These are phyloP conservation scores for Rhabdomys dilectus DNA, from an alignment of 2,113 vertebrate genomes.

Conservation along the genomic window DNA sequence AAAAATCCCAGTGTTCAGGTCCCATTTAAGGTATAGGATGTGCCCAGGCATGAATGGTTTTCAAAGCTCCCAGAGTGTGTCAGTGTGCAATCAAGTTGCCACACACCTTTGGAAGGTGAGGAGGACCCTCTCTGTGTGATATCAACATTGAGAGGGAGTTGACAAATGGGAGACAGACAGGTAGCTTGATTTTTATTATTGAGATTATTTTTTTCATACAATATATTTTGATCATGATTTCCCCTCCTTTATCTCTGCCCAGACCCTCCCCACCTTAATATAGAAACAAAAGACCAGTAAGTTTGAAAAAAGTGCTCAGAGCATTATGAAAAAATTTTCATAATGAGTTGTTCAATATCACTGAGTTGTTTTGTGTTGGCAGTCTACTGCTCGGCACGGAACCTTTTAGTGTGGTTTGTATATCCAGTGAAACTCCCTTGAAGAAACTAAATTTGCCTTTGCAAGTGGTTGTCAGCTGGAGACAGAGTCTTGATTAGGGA, in stretches of 20 bases:
- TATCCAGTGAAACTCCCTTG: not conserved
- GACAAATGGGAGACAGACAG: not conserved
- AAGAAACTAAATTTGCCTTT: not conserved
- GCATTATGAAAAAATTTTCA: not conserved
- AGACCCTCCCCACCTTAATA: not conserved
- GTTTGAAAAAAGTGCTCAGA: not conserved
- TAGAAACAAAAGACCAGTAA: not conserved
- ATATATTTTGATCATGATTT: not conserved
- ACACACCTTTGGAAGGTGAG: not conserved
- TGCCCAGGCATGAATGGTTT: not conserved
- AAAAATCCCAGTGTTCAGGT: not conserved
- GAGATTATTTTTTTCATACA: not conserved
- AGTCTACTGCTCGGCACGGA: not conserved
- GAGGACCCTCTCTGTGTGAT: rapidly evolving
- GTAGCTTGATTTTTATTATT: not conserved
- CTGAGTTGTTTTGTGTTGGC: not conserved
- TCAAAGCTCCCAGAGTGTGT: too few species aligned
- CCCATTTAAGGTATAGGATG: not conserved
- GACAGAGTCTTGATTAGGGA: not conserved
- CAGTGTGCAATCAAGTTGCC: rapidly evolving
- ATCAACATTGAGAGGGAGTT: not conserved
- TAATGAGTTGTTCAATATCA: too few species aligned
- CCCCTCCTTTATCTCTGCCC: too few species aligned
- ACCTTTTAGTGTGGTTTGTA: not conserved
- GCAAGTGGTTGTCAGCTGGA: not conserved